A percentile compares a stretch with the other conserved stretches of the same genome.
These are phyloP conservation scores for Cabera pusaria DNA, from an alignment of 2,888 invertebrate genomes.

Conservation along the genomic window DNA sequence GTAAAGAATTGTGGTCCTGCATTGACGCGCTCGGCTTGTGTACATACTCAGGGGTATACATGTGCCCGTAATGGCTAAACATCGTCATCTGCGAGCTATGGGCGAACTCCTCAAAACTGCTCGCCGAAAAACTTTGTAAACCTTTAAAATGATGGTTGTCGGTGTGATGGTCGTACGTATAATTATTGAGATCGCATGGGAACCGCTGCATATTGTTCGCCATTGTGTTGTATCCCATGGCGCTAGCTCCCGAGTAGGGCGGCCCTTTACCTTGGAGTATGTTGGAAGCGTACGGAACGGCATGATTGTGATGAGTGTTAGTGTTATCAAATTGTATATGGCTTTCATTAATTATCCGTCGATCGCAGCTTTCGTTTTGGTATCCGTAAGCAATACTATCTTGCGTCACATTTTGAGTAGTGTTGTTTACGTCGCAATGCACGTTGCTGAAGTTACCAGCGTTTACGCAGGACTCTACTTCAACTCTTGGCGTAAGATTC, in stretches of 20 bases:
- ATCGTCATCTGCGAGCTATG: constrained; percentile 77
- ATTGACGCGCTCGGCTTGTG: constrained; percentile 59
- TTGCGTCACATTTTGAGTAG: constrained; percentile 32
- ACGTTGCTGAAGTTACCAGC: constrained; percentile 87
- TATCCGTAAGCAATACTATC: constrained; percentile 53
- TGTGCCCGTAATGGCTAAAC: constrained; percentile 78
- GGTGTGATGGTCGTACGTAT: constrained; percentile 63
- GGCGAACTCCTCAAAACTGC: constrained; percentile 80
- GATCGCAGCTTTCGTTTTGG: constrained; percentile 72
- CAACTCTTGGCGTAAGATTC: constrained; percentile 79
- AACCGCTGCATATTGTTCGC: constrained; percentile 68
- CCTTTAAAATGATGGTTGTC: constrained; percentile 65
- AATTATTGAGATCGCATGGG: constrained; percentile 75
- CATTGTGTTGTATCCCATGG: constrained; percentile 61
- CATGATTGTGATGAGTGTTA: constrained; percentile 65
- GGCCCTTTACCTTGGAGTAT: constrained; percentile 72
- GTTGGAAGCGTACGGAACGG: constrained; percentile 70
- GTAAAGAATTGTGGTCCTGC: constrained; percentile 57
- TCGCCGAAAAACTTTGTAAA: constrained; percentile 74
- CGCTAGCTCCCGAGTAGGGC: constrained; percentile 53
- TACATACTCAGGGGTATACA: constrained; percentile 72
- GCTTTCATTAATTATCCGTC: constrained; percentile 60
- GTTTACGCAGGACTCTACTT: constrained; percentile 86
- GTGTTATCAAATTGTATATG: constrained; percentile 67
- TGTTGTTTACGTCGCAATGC: constrained; percentile 83